A percentile compares a stretch with the other conserved stretches of the same genome.
Evolutionary conservation across 1,140 invertebrate species (phyloP).

Genomic region (Periplaneta americana): DNA sequence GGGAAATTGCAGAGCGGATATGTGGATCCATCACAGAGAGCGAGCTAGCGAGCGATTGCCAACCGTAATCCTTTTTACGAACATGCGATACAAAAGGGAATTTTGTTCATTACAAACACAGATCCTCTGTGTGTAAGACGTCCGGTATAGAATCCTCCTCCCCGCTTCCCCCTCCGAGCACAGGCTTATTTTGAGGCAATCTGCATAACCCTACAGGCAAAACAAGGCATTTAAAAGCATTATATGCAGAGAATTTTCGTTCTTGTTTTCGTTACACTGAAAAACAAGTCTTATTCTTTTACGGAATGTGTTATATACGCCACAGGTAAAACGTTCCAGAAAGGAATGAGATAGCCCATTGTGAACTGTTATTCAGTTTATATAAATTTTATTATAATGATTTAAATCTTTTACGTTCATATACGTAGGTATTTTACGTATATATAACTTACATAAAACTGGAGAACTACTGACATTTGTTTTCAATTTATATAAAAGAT

Average conservation of each 20-base stretch:
- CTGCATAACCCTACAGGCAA: neutral
- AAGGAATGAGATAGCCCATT: no score
- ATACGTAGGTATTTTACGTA: no score
- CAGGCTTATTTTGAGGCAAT: neutral
- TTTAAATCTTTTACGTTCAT: no score
- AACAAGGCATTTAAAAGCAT: neutral
- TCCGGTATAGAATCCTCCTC: neutral
- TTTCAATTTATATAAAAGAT: no score
- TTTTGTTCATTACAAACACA: constrained; percentile 13
- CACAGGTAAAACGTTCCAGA: no score
- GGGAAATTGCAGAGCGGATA: neutral
- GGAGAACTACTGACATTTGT: no score
- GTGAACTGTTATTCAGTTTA: no score
- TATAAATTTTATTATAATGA: no score
- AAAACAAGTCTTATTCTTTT: no score
- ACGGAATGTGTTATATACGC: no score
- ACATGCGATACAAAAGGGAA: constrained; percentile 5
- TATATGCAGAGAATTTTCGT: neutral
- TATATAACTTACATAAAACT: no score
- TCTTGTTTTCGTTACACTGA: neutral
- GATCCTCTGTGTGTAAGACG: neutral
- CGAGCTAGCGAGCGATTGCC: neutral
- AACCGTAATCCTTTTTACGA: constrained; percentile 9
- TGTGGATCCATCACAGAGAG: neutral
- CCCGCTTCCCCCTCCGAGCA: neutral